A percentile compares a stretch with the other conserved stretches of the same genome.
Conservation (phyloP, 1,140 invertebrate species). For the Gryon sp. region DNA sequence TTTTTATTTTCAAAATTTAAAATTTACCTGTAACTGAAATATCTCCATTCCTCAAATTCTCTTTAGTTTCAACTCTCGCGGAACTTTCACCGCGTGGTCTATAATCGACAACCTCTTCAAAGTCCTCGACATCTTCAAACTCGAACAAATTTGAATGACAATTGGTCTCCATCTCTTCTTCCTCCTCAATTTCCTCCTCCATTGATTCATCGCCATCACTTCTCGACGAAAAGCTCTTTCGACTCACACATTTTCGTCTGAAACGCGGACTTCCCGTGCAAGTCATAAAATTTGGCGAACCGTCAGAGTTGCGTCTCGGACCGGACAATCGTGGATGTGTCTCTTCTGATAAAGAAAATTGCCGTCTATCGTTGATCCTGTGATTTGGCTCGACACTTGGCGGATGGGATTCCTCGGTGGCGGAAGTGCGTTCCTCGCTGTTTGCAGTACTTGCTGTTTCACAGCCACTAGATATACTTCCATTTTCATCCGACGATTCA, state of each 20-base stretch:
- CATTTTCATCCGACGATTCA: constrained; percentile 83
- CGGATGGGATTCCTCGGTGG: constrained; percentile 54
- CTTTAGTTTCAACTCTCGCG: constrained; percentile 46
- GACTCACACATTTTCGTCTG: constrained; percentile 51
- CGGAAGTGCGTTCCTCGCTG: constrained; percentile 74
- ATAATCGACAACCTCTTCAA: constrained; percentile 78
- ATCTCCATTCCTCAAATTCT: constrained; percentile 44
- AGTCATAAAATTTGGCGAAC: constrained; percentile 75
- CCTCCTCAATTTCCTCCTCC: constrained; percentile 70
- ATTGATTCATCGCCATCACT: constrained; percentile 74
- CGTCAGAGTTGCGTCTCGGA: constrained; percentile 74
- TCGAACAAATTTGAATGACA: constrained; percentile 71
- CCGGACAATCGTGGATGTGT: constrained; percentile 40
- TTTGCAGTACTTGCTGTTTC: constrained; percentile 87
- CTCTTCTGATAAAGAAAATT: constrained; percentile 19
- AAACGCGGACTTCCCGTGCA: constrained; percentile 74
- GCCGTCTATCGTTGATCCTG: constrained; percentile 39
- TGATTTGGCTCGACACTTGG: constrained; percentile 24
- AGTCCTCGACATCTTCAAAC: constrained; percentile 75
- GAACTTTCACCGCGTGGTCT: constrained; percentile 74
- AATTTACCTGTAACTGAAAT: constrained; percentile 44
- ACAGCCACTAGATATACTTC: constrained; percentile 87
- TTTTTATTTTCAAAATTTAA: background rate
- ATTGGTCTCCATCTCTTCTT: constrained; percentile 58
- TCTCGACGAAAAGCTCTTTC: constrained; percentile 68